These are phyloP conservation scores for Branchinecta lindahli DNA, from an alignment of 1,140 invertebrate genomes.

Conservation along the genomic window DNA sequence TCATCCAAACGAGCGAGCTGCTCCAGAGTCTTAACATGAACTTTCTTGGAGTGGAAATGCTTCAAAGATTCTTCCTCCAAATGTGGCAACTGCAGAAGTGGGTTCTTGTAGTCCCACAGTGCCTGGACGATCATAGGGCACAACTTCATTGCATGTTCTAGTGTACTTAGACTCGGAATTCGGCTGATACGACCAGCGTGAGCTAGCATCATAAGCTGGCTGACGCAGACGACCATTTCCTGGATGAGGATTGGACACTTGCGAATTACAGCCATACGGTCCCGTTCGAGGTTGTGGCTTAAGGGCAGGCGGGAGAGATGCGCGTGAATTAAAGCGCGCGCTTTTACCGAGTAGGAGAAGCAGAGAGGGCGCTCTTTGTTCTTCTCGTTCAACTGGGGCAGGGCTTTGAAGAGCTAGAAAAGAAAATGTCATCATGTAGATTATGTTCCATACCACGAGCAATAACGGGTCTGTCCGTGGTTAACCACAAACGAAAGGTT, in stretches of 20 bases:
- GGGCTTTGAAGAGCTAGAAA: constrained; percentile 67
- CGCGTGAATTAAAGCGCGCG: constrained; percentile 80
- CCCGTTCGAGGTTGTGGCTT: constrained; percentile 64
- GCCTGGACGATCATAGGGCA: constrained; percentile 93
- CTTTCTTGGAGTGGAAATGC: constrained; percentile 61
- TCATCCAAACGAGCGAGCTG: constrained; percentile 78
- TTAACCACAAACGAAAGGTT: too few species aligned
- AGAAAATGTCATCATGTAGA: constrained; percentile 13
- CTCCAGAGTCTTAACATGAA: constrained; percentile 62
- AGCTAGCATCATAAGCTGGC: constrained; percentile 79
- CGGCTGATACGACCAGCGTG: constrained; percentile 67
- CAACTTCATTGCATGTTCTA: constrained; percentile 95
- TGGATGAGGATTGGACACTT: constrained; percentile 92
- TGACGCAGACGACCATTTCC: constrained; percentile 91
- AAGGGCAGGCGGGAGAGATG: constrained; percentile 72
- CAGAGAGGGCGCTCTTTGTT: constrained; percentile 88
- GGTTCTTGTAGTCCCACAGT: constrained; percentile 83
- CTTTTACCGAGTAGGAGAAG: constrained; percentile 90
- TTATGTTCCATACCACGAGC: too few species aligned
- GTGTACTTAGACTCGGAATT: constrained; percentile 78
- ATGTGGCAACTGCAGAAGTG: constrained; percentile 86
- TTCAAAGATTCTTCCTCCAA: constrained; percentile 84
- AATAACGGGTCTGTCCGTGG: too few species aligned
- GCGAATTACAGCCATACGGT: constrained; percentile 35
- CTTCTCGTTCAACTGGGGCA: constrained; percentile 81